These are phyloP conservation scores for Punctoribates punctum DNA, from an alignment of 2,888 invertebrate species.

Conservation along the genomic window DNA sequence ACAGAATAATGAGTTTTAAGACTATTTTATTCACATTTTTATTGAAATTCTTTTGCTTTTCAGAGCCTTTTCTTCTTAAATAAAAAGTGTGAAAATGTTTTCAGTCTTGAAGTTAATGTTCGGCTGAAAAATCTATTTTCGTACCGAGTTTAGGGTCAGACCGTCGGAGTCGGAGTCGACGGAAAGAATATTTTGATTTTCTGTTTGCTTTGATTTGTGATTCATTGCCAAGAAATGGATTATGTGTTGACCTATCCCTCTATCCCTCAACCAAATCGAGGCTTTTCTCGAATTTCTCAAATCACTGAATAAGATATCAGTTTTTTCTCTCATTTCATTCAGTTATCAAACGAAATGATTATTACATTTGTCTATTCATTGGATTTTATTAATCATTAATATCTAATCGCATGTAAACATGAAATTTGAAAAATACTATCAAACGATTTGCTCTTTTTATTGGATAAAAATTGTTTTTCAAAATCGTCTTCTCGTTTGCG, in stretches of 20 bases:
- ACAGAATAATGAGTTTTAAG: background rate
- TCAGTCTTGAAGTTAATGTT: background rate
- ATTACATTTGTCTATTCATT: background rate
- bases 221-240: conserved; percentile 33
- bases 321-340: no score
- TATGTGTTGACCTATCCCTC: background rate
- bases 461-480: background rate
- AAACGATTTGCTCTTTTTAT: background rate
- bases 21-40: background rate
- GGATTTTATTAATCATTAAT: background rate
- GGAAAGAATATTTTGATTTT: background rate
- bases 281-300: no score
- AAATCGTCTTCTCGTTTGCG: background rate
- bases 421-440: no score
- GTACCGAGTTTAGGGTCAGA: background rate
- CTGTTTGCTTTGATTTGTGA: background rate
- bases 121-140: background rate
- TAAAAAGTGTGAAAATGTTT: no score
- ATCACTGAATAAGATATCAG: no score
- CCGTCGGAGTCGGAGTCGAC: background rate
- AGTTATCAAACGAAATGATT: background rate
- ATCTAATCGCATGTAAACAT: background rate
- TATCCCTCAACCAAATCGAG: no score
- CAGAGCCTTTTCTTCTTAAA: background rate
- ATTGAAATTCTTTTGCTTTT: background rate